These are phyloP conservation scores for Epinotia bilunana DNA, from an alignment of 2,888 invertebrate species.

Conservation along the genomic window DNA sequence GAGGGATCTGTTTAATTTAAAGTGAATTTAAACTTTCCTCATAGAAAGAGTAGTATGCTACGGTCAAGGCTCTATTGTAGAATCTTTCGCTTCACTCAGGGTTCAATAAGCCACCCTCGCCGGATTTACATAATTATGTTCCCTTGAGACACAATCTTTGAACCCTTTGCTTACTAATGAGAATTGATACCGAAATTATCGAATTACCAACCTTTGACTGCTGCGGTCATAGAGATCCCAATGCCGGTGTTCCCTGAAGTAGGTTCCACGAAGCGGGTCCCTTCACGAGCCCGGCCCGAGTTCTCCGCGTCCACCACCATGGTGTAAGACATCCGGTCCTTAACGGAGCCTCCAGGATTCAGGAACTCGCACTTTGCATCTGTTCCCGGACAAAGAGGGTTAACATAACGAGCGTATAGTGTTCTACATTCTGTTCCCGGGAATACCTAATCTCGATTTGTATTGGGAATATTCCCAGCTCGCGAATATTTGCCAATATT, in stretches of 20 bases:
- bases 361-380: conserved; percentile 96
- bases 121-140: too few species aligned
- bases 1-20: too few species aligned
- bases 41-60: too few species aligned
- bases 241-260: conserved; percentile 94
- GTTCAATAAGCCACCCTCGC: too few species aligned
- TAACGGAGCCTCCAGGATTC: conserved; percentile 97
- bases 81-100: too few species aligned
- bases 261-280: conserved; percentile 94
- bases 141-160: too few species aligned
- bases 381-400: conserved; percentile 1
- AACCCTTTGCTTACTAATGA: too few species aligned
- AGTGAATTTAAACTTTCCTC: too few species aligned
- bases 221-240: conserved; percentile 95
- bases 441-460: not conserved
- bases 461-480: not conserved
- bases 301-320: conserved; percentile 97
- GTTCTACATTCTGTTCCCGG: not conserved
- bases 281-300: conserved; percentile 90
- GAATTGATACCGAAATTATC: too few species aligned
- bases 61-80: too few species aligned
- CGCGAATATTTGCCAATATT: not conserved
- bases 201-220: conserved; percentile 80
- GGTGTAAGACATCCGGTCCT: conserved; percentile 94
- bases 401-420: not conserved